A percentile compares a stretch with the other conserved stretches of the same genome.
phyloP scores from a whole-genome alignment of 2,888 invertebrate species.

The Miltochrista miniata region DNA sequence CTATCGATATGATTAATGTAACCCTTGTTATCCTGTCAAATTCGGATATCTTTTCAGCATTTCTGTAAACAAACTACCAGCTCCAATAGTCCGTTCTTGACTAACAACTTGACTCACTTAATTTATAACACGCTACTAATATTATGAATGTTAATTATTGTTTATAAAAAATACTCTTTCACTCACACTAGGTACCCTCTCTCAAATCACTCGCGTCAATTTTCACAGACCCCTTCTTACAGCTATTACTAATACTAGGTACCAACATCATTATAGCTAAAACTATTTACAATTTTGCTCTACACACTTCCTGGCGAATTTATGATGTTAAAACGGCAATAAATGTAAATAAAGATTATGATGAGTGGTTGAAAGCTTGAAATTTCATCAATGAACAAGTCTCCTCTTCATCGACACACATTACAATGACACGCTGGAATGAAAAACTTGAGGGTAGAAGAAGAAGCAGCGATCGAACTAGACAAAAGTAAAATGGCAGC shows the following conservation, averaged over 20 bases:
- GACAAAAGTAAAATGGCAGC: constrained; percentile 24
- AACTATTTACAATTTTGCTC: constrained; percentile 70
- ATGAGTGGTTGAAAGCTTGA: constrained; percentile 70
- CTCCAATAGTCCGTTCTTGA: constrained; percentile 40
- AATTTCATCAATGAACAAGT: constrained; percentile 80
- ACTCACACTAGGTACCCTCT: constrained; percentile 48
- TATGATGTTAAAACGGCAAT: constrained; percentile 51
- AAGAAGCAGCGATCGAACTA: constrained; percentile 50
- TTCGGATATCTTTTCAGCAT: constrained; percentile 59
- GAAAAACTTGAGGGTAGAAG: constrained; percentile 23
- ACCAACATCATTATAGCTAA: constrained; percentile 69
- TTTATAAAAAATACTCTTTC: constrained; percentile 77
- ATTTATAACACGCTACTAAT: constrained; percentile 75
- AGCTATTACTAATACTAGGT: constrained; percentile 55
- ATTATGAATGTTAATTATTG: constrained; percentile 65
- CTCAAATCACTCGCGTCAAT: constrained; percentile 47
- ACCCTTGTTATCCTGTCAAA: constrained; percentile 64
- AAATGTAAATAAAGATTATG: constrained; percentile 47
- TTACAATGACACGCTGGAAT: constrained; percentile 37
- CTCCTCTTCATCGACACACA: constrained; percentile 25
- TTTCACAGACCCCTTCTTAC: constrained; percentile 66
- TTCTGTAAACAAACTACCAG: constrained; percentile 51
- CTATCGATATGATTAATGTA: constrained; percentile 79
- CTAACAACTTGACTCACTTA: constrained; percentile 62
- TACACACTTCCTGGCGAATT: constrained; percentile 75